phyloP scores from a whole-genome alignment of 2,797 vertebrate genomes.

The Trematomus bernacchii region DNA sequence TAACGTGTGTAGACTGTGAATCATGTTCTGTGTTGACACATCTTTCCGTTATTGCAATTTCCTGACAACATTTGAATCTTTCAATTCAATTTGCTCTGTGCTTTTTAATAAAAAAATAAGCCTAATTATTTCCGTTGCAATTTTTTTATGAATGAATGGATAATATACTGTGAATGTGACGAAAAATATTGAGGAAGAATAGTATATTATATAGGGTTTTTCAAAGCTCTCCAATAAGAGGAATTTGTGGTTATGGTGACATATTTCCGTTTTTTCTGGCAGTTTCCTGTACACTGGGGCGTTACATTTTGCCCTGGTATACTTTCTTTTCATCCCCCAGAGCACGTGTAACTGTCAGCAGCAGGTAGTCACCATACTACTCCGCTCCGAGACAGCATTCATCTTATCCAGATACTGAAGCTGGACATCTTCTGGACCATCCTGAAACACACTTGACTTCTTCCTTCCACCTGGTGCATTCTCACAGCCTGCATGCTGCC shows the following conservation, averaged over 20 bases:
- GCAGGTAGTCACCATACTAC: not conserved
- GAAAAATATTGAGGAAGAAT: constrained; percentile 2
- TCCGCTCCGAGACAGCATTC: not conserved
- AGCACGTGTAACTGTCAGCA: not conserved
- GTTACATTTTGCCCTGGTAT: constrained; percentile 25
- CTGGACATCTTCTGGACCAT: constrained; percentile 15
- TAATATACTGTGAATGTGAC: not conserved
- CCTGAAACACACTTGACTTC: constrained; percentile 1
- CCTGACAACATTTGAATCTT: not conserved
- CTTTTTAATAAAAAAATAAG: constrained; percentile 45
- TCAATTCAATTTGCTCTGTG: constrained; percentile 2
- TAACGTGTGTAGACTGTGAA: not conserved
- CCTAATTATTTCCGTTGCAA: not conserved
- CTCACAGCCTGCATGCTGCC: constrained; percentile 27
- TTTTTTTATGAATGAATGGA: not conserved
- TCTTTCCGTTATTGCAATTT: constrained; percentile 14
- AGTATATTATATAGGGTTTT: not conserved
- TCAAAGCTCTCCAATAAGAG: not conserved
- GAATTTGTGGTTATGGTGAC: constrained; percentile 24
- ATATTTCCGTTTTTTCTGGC: constrained; percentile 3
- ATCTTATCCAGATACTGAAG: not conserved
- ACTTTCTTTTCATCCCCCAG: not conserved
- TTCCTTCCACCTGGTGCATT: not conserved
- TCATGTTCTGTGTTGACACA: not conserved
- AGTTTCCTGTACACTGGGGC: constrained; percentile 61